Conservation (phyloP, 2,113 vertebrate genomes). For the Uria aalge region DNA sequence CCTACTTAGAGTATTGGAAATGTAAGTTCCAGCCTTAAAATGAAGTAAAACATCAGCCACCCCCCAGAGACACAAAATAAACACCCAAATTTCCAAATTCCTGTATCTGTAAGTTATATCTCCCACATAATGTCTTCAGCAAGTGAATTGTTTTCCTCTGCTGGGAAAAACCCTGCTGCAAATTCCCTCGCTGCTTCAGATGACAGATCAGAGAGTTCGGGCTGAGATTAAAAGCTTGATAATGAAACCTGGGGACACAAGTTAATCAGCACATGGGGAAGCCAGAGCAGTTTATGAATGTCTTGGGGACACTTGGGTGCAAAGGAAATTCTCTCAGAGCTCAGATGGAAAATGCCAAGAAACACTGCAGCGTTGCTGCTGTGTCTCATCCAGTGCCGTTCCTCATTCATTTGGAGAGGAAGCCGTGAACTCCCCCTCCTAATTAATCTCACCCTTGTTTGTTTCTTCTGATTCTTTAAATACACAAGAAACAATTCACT, state of each 20-base stretch:
- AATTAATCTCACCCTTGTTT: not conserved
- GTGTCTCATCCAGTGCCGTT: not conserved
- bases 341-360: not conserved
- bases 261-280: not conserved
- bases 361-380: not conserved
- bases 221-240: slow-evolving; percentile 43
- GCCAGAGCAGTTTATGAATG: not conserved
- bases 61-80: not conserved
- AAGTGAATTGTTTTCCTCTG: slow-evolving; percentile 2
- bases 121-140: not conserved
- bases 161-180: not conserved
- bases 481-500: not conserved
- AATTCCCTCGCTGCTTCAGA: slow-evolving; percentile 9
- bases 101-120: not conserved
- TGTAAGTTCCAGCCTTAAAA: not conserved
- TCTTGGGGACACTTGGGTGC: not conserved
- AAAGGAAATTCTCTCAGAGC: not conserved
- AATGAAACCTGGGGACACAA: slow-evolving; percentile 13
- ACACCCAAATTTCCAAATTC: not conserved
- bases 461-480: slow-evolving; percentile 9
- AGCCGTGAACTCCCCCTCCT: not conserved
- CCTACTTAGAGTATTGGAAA: not conserved
- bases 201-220: slow-evolving; percentile 23
- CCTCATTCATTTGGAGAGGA: not conserved
- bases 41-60: not conserved